Conservation (phyloP, 2,888 invertebrate genomes). For the Cactoblastis cactorum region DNA sequence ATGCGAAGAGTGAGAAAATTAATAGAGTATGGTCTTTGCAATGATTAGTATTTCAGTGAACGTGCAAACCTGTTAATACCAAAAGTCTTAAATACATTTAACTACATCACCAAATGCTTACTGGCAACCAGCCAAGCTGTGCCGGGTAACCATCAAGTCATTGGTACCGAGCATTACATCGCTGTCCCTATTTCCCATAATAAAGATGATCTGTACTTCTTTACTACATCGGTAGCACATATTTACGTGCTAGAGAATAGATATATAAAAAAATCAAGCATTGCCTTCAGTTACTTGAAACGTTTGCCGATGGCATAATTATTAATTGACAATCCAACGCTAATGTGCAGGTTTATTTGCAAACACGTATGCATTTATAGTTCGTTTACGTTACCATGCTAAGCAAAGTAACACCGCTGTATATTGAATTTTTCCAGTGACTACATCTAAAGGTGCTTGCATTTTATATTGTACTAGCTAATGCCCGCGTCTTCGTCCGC, state of each 20-base stretch:
- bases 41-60: neutral
- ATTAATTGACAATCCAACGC: neutral
- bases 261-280: neutral
- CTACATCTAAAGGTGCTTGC: too few species aligned
- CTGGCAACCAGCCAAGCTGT: slow-evolving; percentile 7
- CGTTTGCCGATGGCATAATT: neutral
- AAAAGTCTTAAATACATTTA: neutral
- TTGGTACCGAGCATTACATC: slow-evolving; percentile 2
- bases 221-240: neutral
- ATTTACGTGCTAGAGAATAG: neutral
- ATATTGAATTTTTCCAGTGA: too few species aligned
- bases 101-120: neutral
- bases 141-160: slow-evolving; percentile 3
- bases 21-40: too few species aligned
- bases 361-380: neutral
- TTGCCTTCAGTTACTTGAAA: neutral
- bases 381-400: neutral
- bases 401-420: too few species aligned
- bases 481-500: too few species aligned
- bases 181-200: slow-evolving; percentile 7
- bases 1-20: too few species aligned
- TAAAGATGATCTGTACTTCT: slow-evolving; percentile 1
- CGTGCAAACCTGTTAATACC: neutral
- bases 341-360: neutral
- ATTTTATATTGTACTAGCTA: too few species aligned